Evolutionary conservation across 2,797 vertebrate genomes (phyloP), one percentile per base, ranked within the genome.

Genomic region (Peromyscus eremicus): DNA sequence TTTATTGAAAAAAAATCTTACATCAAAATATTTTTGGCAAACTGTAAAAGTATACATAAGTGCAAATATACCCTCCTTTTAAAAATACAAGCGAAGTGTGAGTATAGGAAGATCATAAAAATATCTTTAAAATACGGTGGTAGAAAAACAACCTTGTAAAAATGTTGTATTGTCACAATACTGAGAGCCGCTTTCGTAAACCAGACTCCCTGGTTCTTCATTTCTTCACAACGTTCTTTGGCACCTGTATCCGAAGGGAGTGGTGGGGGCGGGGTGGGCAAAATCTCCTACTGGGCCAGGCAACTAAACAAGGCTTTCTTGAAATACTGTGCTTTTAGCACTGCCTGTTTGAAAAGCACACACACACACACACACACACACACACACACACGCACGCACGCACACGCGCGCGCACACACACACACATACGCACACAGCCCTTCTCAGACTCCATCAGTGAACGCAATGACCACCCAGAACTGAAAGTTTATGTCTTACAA

Each of bases 21-120:
- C 99, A 99, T 98, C 99, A 98, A 98, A 98, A 98, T 98, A 98
- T 97, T 98, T 98, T 98, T 97, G 98, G 98, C 98, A 99, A 98
- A 98, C 98, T 98, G 97, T 98, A 98, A 98, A 98, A 98, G 99
- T 98, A 98, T 99, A 99, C 98, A 98, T 98, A 99, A 99, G 99
- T 99, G 99, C 99, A 99, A 99, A 99, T 99, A 99, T 98, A 98
- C 98, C 98, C 98, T 98, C 97, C 98, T 98, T 98, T 99, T 98
- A 98, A 55, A 99, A 98, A 98, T 98, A 97, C 94, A 98, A 99
- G 99, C 98, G 98, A 98, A 98, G 98, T 98, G 99, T 99, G 99
- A 98, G 98, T 98, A 99, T 99, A 99, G 97, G 87, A 97, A 97
- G 97, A 98, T 98, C 98, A 98, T 98, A 98, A 98, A 98, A 98